phyloP scores from a whole-genome alignment of 2,113 vertebrate species.

The Albula glossodonta region DNA sequence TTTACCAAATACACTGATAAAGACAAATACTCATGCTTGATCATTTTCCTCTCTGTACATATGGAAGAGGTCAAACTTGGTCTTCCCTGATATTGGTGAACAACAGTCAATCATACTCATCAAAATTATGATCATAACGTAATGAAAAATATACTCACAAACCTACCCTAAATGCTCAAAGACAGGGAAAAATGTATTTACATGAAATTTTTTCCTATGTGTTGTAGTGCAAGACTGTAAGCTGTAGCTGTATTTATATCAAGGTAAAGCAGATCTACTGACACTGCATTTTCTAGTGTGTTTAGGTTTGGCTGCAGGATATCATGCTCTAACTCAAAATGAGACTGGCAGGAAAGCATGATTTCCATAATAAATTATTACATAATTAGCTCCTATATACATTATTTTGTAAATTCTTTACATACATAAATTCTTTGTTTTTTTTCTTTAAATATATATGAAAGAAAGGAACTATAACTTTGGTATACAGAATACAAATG shows the following conservation, averaged over 20 bases:
- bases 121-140: neutral
- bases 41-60: too few relatives aligned
- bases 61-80: too few relatives aligned
- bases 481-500: neutral
- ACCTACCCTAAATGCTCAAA: neutral
- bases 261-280: neutral
- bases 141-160: neutral
- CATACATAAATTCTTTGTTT: neutral
- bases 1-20: too few relatives aligned
- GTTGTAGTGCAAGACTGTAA: neutral
- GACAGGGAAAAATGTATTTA: neutral
- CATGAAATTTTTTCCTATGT: neutral
- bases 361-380: conserved; percentile 15
- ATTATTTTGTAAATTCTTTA: neutral
- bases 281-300: neutral
- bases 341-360: neutral
- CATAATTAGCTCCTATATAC: neutral
- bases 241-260: neutral
- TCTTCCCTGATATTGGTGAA: neutral
- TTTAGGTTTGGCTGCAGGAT: conserved; percentile 20
- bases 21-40: too few relatives aligned
- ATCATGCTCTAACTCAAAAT: neutral
- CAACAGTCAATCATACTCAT: neutral
- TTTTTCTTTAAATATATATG: neutral
- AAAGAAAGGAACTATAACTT: neutral